Evolutionary conservation across 2,113 vertebrate genomes (phyloP).

Genomic region (Phycodurus eques): DNA sequence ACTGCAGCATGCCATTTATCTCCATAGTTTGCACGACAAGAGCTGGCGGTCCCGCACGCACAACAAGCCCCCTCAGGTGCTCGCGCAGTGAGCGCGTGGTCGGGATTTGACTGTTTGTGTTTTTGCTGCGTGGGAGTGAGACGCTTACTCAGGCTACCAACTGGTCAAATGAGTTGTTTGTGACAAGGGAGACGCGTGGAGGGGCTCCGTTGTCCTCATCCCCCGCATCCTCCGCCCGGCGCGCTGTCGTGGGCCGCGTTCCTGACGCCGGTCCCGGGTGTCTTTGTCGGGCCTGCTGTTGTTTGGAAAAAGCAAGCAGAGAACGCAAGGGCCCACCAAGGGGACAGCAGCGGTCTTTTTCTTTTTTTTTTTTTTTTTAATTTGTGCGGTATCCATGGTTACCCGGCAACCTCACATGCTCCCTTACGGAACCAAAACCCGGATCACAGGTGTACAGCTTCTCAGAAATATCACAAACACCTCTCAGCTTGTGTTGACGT

Average conservation of each 20-base stretch:
- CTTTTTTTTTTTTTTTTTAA: not conserved
- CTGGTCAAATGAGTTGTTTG: not conserved
- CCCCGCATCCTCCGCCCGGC: not conserved
- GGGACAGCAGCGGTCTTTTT: not conserved
- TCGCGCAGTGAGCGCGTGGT: not conserved
- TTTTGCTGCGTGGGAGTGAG: conserved; percentile 50
- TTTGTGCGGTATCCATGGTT: not conserved
- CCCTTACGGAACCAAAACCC: too few species aligned
- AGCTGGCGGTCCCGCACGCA: conserved; percentile 25
- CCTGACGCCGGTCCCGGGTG: too few species aligned
- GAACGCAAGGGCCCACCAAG: too few species aligned
- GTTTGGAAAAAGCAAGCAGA: too few species aligned
- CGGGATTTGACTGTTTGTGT: not conserved
- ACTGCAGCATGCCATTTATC: conserved; percentile 50
- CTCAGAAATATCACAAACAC: too few species aligned
- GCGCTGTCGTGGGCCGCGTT: too few species aligned
- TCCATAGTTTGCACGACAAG: conserved; percentile 43
- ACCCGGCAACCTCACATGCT: not conserved
- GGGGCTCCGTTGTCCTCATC: not conserved
- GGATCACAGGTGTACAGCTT: too few species aligned
- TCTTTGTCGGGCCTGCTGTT: too few species aligned
- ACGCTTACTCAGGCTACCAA: conserved; percentile 20
- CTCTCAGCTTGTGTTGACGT: too few species aligned
- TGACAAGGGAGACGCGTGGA: not conserved
- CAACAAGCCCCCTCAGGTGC: conserved; percentile 19